Conservation (phyloP, 2,888 invertebrate species). For the Opisthograptis luteolata region DNA sequence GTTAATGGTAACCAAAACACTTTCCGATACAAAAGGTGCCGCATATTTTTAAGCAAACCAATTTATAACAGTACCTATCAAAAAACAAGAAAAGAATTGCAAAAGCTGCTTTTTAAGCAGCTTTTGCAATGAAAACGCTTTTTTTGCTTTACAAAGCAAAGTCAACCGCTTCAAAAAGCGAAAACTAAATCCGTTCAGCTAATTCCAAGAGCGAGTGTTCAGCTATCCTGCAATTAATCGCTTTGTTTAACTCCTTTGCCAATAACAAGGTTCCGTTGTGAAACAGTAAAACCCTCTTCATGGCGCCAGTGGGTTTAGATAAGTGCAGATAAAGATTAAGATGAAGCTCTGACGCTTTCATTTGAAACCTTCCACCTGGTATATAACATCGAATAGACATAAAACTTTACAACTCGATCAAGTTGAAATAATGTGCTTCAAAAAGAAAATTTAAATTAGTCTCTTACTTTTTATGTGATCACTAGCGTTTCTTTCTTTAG, state of each 20-base stretch:
- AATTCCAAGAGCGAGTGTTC: slow-evolving; percentile 30
- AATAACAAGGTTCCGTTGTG: slow-evolving; percentile 54
- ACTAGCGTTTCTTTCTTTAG: no score
- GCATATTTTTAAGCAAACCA: no score
- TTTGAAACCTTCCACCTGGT: slow-evolving; percentile 6
- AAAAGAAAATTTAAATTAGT: background rate
- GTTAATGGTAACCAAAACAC: no score
- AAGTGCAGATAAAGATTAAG: slow-evolving; percentile 50
- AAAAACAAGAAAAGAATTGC: no score
- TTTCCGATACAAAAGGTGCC: no score
- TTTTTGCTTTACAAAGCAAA: no score
- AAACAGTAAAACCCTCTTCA: slow-evolving; percentile 56
- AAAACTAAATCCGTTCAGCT: slow-evolving; percentile 9
- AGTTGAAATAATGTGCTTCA: background rate
- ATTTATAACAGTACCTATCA: no score
- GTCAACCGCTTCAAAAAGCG: slow-evolving; percentile 21
- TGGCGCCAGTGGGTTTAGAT: slow-evolving; percentile 37
- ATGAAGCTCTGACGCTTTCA: slow-evolving; percentile 41
- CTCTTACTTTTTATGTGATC: no score
- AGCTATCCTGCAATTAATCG: slow-evolving; percentile 56
- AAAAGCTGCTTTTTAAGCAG: no score
- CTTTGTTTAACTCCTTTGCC: slow-evolving; percentile 58
- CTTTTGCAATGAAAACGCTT: no score
- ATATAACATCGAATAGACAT: slow-evolving; percentile 30
- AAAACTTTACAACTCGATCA: slow-evolving; percentile 22